Conservation (phyloP, 2,113 vertebrate species). For the Coreoperca whiteheadi region DNA sequence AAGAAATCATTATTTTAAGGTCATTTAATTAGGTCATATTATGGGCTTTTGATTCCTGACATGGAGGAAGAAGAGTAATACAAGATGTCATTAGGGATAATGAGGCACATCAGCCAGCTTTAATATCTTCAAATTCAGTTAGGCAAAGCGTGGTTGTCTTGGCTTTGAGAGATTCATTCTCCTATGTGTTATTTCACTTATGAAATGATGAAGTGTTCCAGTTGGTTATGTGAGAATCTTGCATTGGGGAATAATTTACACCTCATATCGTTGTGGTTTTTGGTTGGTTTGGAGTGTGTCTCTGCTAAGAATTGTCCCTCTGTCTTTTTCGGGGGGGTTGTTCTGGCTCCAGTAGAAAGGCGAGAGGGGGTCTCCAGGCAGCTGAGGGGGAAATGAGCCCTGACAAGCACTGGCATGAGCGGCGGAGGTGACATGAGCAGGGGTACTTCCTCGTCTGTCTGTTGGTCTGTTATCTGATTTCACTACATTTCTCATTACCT, state of each 20-base stretch:
- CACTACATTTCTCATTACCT: conserved; percentile 80
- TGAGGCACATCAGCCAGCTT: conserved; percentile 38
- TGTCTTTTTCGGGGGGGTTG: conserved; percentile 69
- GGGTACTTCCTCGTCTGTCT: conserved; percentile 74
- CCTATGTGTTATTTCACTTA: conserved; percentile 36
- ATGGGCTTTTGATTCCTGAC: conserved; percentile 24
- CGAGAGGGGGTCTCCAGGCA: conserved; percentile 71
- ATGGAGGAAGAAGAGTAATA: conserved; percentile 29
- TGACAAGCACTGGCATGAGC: conserved; percentile 70
- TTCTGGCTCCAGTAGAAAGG: conserved; percentile 74
- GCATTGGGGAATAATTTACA: conserved; percentile 60
- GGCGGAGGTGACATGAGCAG: conserved; percentile 74
- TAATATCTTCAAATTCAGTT: conserved; percentile 21
- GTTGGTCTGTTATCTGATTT: conserved; percentile 81
- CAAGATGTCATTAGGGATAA: conserved; percentile 40
- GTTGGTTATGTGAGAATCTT: conserved; percentile 36
- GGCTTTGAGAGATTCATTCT: conserved; percentile 34
- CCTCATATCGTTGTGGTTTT: conserved; percentile 57
- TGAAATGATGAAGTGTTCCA: conserved; percentile 36
- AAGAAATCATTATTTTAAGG: conserved; percentile 27
- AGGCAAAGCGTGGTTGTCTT: conserved; percentile 30
- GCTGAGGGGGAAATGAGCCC: conserved; percentile 80
- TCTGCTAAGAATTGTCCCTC: conserved; percentile 70
- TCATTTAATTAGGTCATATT: conserved; percentile 39
- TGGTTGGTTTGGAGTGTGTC: conserved; percentile 36